Base-by-base conservation (phyloP, 1,140 invertebrate genomes). In the Euwallacea similis region DNA sequence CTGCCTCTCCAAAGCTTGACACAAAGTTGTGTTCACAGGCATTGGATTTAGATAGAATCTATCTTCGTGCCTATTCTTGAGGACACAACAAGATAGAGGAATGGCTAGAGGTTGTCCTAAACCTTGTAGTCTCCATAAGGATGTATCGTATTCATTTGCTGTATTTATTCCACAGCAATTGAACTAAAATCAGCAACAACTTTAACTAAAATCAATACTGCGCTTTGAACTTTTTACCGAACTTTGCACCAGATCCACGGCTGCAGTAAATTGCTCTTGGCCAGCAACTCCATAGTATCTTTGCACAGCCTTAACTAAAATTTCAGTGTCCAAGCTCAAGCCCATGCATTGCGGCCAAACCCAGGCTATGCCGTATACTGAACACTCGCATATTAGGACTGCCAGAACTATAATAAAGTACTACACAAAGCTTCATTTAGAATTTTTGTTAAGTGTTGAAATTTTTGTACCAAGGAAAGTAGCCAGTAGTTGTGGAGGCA, bases 121-220 rank as follows among this genome's bases (percentile, higher is more conserved):
- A 74, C 89, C 86, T 74, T 90, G 87, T n/a, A 92, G 82, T 66
- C 90, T 86, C 93, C 93, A 95, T 76, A 88, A 82, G 0, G 93
- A 93, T 66, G 90, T 91, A 72, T 91, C 89, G 81, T 93, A 95
- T 85, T 95, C 93, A 56, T 86, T 85, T 2, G 90, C 88, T 72
- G 88, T 88, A 42, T 88, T 87, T 76, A 94, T 90, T 8, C 93
- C 94, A 80, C 94, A 96, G 77, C 94, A 96, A 67, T 90, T 85
- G 76, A 94, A 90, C 88, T 93, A 79, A 11, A 83, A 83, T 33
- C 21, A 33, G 21, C 21, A 33, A 33, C 21, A 33, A 33, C 21
- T 33, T 33, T 50, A 11, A 50, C 6, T 50, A 50, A 50, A 50
- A 50, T 50, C 9, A 11, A 13, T 2, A 50, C 46, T 50, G 46